phyloP scores from a whole-genome alignment of 2,113 vertebrate genomes.

The Oreotrochilus melanogaster region DNA sequence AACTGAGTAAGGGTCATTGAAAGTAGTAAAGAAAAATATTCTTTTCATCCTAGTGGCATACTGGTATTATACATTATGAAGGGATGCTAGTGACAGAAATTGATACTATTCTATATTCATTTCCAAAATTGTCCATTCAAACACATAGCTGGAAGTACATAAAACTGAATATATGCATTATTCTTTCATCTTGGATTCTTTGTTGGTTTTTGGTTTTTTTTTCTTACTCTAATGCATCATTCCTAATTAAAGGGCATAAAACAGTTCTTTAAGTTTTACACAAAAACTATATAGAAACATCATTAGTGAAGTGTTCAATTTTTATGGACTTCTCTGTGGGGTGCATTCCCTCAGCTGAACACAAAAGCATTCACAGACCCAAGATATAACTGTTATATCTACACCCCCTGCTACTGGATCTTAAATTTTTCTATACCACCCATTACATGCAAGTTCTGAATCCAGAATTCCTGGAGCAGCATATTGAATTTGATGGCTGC shows the following conservation, averaged over 20 bases:
- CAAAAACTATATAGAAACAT: neutral
- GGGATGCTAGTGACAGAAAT: neutral
- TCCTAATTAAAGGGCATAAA: neutral
- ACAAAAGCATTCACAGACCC: neutral
- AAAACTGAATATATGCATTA: neutral
- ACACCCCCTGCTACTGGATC: neutral
- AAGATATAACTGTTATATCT: neutral
- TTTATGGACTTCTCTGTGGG: constrained; percentile 17
- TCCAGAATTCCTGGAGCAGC: neutral
- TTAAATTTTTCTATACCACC: neutral
- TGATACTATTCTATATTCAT: neutral
- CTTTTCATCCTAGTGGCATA: neutral
- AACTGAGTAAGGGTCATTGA: neutral
- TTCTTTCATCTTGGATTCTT: neutral
- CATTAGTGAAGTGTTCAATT: neutral
- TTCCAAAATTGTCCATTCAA: neutral
- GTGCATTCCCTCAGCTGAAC: neutral
- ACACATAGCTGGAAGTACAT: neutral
- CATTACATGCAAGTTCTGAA: neutral
- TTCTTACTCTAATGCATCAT: neutral
- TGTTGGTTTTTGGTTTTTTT: neutral
- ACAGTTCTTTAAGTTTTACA: neutral
- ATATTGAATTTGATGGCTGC: neutral
- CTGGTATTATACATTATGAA: neutral
- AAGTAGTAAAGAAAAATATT: neutral